Evolutionary conservation across 64 coral and sea anemone genomes (phyloP).

Genomic region (Pachyseris speciosa): DNA sequence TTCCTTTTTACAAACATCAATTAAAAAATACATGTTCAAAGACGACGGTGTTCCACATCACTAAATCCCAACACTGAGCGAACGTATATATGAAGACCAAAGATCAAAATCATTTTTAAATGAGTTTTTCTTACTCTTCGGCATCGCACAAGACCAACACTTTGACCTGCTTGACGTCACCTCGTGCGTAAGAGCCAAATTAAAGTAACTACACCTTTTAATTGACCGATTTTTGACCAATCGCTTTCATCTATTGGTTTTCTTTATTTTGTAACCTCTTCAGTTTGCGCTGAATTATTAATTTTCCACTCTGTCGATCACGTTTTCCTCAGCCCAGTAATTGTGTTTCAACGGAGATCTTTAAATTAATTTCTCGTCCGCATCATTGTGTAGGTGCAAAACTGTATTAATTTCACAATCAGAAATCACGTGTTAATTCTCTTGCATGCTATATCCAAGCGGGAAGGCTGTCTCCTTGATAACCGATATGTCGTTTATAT

Average conservation of each 20-base stretch:
- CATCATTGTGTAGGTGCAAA: too few species aligned
- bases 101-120: too few species aligned
- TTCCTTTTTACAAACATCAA: not conserved
- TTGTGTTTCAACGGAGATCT: too few species aligned
- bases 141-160: not conserved
- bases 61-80: not conserved
- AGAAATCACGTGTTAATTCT: too few species aligned
- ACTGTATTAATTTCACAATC: too few species aligned
- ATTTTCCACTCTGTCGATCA: not conserved
- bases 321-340: not conserved
- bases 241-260: not conserved
- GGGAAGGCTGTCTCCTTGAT: not conserved
- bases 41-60: not conserved
- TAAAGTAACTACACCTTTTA: not conserved
- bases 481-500: not conserved
- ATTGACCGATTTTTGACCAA: not conserved
- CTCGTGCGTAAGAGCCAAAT: not conserved
- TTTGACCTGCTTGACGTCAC: not conserved
- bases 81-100: not conserved
- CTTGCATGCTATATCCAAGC: too few species aligned
- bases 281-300: not conserved
- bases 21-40: not conserved
- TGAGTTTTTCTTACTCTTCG: not conserved
- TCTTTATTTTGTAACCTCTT: not conserved
- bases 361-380: too few species aligned